A percentile compares a stretch with the other conserved stretches of the same genome.
These are phyloP conservation scores for Aphis gossypii DNA, from an alignment of 1,140 invertebrate genomes.

Conservation along the genomic window DNA sequence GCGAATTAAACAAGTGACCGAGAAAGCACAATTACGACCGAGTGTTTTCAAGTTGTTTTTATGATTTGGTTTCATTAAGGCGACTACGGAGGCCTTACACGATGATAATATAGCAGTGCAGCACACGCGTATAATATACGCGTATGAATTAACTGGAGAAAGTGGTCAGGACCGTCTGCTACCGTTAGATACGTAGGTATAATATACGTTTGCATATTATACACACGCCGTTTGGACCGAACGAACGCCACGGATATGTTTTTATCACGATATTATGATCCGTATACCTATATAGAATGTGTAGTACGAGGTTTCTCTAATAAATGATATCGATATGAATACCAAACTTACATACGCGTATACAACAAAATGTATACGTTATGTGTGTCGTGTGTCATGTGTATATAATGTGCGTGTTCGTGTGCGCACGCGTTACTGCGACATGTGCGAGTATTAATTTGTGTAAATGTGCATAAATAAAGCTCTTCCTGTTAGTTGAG, in stretches of 20 bases:
- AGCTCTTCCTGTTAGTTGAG: not conserved
- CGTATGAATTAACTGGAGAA: constrained; percentile 20
- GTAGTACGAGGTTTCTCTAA: not conserved
- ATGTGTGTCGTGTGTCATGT: not conserved
- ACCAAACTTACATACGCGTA: not conserved
- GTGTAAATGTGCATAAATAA: not conserved
- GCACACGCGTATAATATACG: not conserved
- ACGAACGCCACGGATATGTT: not conserved
- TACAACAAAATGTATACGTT: not conserved
- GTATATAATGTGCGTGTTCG: not conserved
- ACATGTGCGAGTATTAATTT: not conserved
- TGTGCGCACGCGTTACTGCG: not conserved
- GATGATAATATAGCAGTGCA: not conserved
- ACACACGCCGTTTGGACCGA: not conserved
- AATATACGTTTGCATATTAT: not conserved
- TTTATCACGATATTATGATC: constrained; percentile 27
- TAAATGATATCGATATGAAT: not conserved
- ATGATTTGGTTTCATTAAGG: constrained; percentile 22
- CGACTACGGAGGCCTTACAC: not conserved
- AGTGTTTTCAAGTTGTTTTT: not conserved
- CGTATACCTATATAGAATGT: not conserved
- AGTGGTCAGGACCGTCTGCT: constrained; percentile 29
- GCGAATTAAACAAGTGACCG: constrained; percentile 24
- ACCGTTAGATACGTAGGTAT: constrained; percentile 9
- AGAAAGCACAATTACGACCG: constrained; percentile 27